phyloP scores from a whole-genome alignment of 2,888 invertebrate species.

The Andrena trimmerana region DNA sequence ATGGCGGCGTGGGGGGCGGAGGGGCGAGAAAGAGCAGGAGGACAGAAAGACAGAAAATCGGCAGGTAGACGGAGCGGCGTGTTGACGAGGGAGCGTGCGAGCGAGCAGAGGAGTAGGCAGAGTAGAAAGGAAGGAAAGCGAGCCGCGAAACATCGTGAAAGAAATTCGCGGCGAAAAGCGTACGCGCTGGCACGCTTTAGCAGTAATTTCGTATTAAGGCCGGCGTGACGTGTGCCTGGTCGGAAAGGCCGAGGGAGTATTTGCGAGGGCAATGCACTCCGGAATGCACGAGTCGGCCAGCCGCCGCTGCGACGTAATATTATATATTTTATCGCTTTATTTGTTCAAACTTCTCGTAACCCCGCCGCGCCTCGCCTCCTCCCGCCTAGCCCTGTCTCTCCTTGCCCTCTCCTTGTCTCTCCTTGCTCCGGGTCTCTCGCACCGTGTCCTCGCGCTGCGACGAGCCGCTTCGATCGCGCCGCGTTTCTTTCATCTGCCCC shows the following conservation, averaged over 20 bases:
- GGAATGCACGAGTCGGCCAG: conserved; percentile 81
- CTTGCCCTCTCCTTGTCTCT: conserved; percentile 45
- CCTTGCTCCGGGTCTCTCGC: conserved; percentile 29
- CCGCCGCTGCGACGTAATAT: conserved; percentile 82
- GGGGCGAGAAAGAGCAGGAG: conserved; percentile 12
- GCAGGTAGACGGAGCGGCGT: conserved; percentile 20
- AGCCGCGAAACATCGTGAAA: conserved; percentile 42
- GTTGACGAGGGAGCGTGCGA: not conserved
- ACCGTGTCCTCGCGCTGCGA: conserved; percentile 48
- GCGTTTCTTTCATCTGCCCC: conserved; percentile 38
- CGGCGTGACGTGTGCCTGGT: conserved; percentile 72
- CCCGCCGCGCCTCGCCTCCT: conserved; percentile 41
- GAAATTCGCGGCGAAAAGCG: conserved; percentile 67
- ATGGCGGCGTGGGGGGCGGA: not conserved
- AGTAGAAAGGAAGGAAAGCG: conserved; percentile 31
- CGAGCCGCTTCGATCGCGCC: conserved; percentile 53
- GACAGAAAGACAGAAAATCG: conserved; percentile 27
- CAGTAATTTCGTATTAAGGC: conserved; percentile 75
- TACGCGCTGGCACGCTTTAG: conserved; percentile 67
- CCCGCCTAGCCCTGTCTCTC: conserved; percentile 45
- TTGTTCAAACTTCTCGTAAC: conserved; percentile 81
- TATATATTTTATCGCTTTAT: conserved; percentile 84
- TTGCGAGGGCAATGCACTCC: conserved; percentile 82
- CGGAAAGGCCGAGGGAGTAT: conserved; percentile 77
- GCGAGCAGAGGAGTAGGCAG: not conserved